Conservation (phyloP, 2,797 vertebrate species). For the Parotocinclus haroldoi region DNA sequence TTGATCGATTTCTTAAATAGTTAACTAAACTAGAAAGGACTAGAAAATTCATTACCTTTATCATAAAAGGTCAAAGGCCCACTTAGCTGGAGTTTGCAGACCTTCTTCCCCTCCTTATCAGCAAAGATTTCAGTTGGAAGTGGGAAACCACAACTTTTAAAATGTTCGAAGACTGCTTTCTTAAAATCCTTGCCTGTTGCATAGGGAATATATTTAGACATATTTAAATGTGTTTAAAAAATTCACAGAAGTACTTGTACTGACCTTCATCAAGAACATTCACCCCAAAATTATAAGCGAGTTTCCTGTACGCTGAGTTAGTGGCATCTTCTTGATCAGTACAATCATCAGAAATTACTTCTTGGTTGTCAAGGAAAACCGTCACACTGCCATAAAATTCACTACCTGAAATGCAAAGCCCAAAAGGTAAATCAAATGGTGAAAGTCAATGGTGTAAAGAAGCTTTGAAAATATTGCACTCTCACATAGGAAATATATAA, state of each 20-base stretch:
- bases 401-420: conserved; percentile 38
- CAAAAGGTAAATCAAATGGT: too few relatives aligned
- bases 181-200: conserved; percentile 42
- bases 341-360: conserved; percentile 11
- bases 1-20: neutral
- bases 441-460: too few relatives aligned
- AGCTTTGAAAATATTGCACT: neutral
- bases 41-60: conserved; percentile 37
- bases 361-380: conserved; percentile 32
- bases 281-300: conserved; percentile 38
- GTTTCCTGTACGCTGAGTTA: conserved; percentile 46
- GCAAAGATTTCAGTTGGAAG: conserved; percentile 16
- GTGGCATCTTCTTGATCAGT: conserved; percentile 24
- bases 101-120: conserved; percentile 6
- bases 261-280: conserved; percentile 30
- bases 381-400: conserved; percentile 46
- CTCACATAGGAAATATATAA: too few relatives aligned
- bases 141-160: conserved; percentile 19
- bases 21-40: too few relatives aligned
- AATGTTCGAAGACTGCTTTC: conserved; percentile 39
- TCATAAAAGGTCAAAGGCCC: conserved; percentile 45
- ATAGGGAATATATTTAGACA: neutral
- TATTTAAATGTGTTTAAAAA: neutral
- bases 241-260: neutral
- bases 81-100: conserved; percentile 44